Conservation (phyloP, 2,888 invertebrate genomes). For the Brenthis ino region DNA sequence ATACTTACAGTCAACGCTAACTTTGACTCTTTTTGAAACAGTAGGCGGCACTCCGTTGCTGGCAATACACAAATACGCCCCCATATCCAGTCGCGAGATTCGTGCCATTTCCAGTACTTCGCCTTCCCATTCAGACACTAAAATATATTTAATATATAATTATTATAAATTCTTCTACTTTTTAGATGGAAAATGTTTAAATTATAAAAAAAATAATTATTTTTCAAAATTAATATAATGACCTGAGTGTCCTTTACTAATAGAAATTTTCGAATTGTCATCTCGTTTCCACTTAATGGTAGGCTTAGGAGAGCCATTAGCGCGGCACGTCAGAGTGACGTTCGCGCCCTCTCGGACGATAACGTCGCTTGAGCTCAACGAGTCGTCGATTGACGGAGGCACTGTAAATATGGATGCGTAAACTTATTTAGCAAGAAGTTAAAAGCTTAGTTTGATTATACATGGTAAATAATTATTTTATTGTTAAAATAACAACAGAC, state of each 20-base stretch:
- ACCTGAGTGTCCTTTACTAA: conserved; percentile 92
- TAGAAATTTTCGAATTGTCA: conserved; percentile 92
- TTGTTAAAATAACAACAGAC: no score
- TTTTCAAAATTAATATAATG: conserved; percentile 20
- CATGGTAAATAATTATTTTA: no score
- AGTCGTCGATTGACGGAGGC: conserved; percentile 95
- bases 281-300: conserved; percentile 96
- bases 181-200: no score
- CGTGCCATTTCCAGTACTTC: conserved; percentile 91
- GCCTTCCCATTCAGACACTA: conserved; percentile 93
- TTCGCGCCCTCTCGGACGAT: conserved; percentile 95
- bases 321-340: conserved; percentile 93
- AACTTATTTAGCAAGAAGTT: not conserved
- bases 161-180: no score
- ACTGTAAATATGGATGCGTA: conserved; percentile 83
- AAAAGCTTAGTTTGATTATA: no score
- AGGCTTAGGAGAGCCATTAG: conserved; percentile 94
- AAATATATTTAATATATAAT: conserved; percentile 41
- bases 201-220: no score
- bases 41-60: conserved; percentile 94
- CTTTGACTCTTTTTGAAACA: conserved; percentile 95
- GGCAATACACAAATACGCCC: conserved; percentile 95
- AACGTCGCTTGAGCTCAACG: conserved; percentile 94
- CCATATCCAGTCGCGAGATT: conserved; percentile 95
- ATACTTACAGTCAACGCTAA: conserved; percentile 96